Evolutionary conservation across 2,113 vertebrate species (phyloP).

Genomic region (Eira barbara): DNA sequence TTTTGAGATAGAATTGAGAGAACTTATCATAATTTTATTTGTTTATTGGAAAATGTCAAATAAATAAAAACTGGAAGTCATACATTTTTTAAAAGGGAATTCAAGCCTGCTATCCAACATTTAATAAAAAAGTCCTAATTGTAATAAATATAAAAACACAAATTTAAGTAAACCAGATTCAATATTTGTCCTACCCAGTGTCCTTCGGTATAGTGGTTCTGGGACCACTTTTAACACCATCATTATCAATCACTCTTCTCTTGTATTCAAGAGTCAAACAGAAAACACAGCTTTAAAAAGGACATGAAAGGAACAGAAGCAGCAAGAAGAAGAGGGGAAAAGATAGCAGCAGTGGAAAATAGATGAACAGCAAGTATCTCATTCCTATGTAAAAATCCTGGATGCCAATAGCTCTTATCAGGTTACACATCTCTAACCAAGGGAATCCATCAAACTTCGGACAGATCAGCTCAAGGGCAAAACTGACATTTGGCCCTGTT

Average conservation of each 20-base stretch:
- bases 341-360: neutral
- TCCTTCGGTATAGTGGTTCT: neutral
- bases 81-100: neutral
- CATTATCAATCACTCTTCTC: constrained; percentile 34
- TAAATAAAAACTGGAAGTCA: neutral
- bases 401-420: constrained; percentile 56
- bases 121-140: neutral
- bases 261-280: constrained; percentile 42
- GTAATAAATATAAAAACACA: constrained; percentile 41
- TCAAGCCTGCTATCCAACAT: neutral
- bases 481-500: neutral
- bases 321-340: neutral
- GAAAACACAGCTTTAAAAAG: constrained; percentile 15
- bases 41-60: constrained; percentile 3
- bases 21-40: constrained; percentile 13
- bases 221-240: constrained; percentile 40
- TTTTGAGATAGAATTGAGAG: neutral
- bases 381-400: constrained; percentile 43
- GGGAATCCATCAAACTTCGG: constrained; percentile 36
- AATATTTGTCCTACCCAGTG: neutral
- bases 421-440: constrained; percentile 58
- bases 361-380: constrained; percentile 40
- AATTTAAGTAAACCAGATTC: neutral
- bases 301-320: neutral
- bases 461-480: neutral